Evolutionary conservation across 2,888 invertebrate species (phyloP), one percentile per base, ranked within the genome.

Genomic region (Caenorhabditis sulstoni): DNA sequence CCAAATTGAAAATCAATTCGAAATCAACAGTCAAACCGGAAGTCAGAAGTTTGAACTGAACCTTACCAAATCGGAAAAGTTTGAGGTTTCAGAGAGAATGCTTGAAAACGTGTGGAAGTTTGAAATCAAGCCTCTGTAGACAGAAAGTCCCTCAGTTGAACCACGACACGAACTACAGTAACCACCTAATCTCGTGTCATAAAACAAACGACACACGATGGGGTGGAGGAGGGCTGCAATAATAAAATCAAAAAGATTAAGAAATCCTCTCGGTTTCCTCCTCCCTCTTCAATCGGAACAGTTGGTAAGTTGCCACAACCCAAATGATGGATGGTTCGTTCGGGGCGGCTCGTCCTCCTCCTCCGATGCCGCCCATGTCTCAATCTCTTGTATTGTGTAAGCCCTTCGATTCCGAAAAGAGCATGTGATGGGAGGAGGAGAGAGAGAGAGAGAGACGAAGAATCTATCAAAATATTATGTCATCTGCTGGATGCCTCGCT

Each of bases 401-500:
- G 52, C 55, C 47, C 29, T 7, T 7, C 29, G n/a, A n/a, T 29
- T 29, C 29, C 29, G 29, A 29, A 29, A 41, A 41, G 1, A n/a
- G 39, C 16, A 16, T 5, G 4, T 9, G 8, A 7, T 61, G 18
- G 22, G 39, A 22, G 52, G 52, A 37, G 50, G 52, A 49, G 20
- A 41, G 22, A 35, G 16, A 14, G n/a, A 11, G 20, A n/a, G 37
- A 41, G 52, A 55, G 35, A 70, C 16, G 23, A 22, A 7, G 11
- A 18, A 73, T 65, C 52, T 50, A 59, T 66, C 74, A 74, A 59
- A 65, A 74, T 58, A 65, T 74, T 74, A 71, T 71, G 71, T 71
- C 71, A 71, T 71, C 18, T 57, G 55, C 22, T 3, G 29, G 29
- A 7, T 29, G 29, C 7, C 29, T 29, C 29, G 3, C 29, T 29